Base-by-base conservation (phyloP, 2,113 vertebrate species). In the Falcunculus frontatus region DNA sequence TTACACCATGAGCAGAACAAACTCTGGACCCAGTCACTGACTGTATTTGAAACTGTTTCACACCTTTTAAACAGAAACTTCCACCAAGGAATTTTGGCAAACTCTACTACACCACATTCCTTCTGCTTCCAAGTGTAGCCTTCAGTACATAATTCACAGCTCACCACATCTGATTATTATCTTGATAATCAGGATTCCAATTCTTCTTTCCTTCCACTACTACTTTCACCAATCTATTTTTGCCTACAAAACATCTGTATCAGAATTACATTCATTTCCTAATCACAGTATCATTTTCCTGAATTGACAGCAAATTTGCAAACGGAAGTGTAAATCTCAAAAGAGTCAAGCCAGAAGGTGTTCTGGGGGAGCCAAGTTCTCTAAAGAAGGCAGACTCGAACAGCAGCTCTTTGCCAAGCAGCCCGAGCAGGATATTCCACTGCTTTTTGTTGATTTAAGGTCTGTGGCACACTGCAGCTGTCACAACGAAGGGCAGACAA, bases 391-490 rank as follows among this genome's bases (percentile, higher is more conserved):
- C 55, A 78, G 62, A 17, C 2, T 82, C 10, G 20, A 70, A 70
- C 21, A 90, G 77, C 78, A 88, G 55, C 21, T 19, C 89, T 29
- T 30, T 52, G 87, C 81, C 84, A 89, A 42, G 10, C 16, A 59
- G 39, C 7, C 21, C 56, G 64, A 67, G 9, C 42, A 55, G 49
- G 59, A 35, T 18, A 75, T 18, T 89, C 37, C 60, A 27, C 29
- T n/a, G 50, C 39, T 87, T 89, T 47, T 21, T 80, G 72, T 27
- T 49, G 50, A 84, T 91, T 90, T 59, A 79, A 84, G 93, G 87
- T 68, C 90, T 25, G 27, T 86, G 85, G 93, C 59, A 91, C 64
- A 20, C 62, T 77, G 93, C 94, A 97, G 75, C 87, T 96, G 96
- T 95, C 94, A 86, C 30, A 5, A 29, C 8, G 35, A 91, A 94